Base-by-base conservation (phyloP, 2,797 vertebrate species). In the Halcyon badia region DNA sequence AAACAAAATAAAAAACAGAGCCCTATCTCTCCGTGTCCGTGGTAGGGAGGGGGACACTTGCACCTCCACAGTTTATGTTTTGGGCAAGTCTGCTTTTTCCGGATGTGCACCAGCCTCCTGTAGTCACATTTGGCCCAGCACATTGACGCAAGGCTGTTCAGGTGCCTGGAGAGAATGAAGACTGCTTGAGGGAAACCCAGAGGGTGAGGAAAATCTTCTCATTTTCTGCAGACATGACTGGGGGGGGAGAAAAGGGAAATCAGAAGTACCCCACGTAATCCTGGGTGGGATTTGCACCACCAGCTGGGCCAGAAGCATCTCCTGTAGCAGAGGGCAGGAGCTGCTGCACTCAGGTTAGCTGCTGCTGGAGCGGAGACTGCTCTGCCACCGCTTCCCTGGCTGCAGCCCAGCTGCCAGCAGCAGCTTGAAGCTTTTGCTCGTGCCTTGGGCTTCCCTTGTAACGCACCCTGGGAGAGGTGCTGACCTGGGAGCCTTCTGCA, bases 401-500 rank as follows among this genome's bases (percentile, higher is more conserved):
- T 62, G 60, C 51, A 66, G 78, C 56, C 5, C 44, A 31, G 57
- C n/a, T 20, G 7, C 8, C 2, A 8, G 19, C 35, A 19, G n/a
- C 17, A 9, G 2, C 3, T n/a, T 33, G 11, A 14, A 39, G 33
- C 64, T 61, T 30, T 6, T 24, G 31, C 7, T 11, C 48, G n/a
- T 60, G 68, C 26, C 37, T 28, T 44, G 1, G 16, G 16, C 44
- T 46, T 46, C 46, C 46, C 41, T 83, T 15, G 6, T 48, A n/a
- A n/a, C 0, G 0, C 10, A 6, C 18, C 1, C 1, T 1, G 17
- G 19, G 28, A 68, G 24, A 30, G 46, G 30, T 26, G 4, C 31
- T 35, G 16, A 1, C 16, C 4, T 20, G 6, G 26, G 21, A 22
- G 37, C 61, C 25, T 39, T 42, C n/a, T 46, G 4, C 22, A 56